A percentile compares a stretch with the other conserved stretches of the same genome.
phyloP scores from a whole-genome alignment of 92 coral and sea anemone genomes.

The Parazoanthus darwini region DNA sequence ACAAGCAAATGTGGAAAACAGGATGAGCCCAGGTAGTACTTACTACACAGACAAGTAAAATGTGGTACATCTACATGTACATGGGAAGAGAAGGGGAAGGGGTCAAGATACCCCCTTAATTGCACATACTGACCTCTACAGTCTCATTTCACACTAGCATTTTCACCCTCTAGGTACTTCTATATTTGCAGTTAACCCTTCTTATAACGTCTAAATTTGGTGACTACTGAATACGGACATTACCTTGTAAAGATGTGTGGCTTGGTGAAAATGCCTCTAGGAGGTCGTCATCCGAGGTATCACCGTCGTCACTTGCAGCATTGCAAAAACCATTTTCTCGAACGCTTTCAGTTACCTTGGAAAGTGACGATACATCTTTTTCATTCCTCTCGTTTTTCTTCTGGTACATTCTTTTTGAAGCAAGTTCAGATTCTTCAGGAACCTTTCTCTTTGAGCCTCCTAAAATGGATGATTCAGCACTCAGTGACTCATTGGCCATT shows the following conservation, averaged over 20 bases:
- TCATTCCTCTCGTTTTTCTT: neutral
- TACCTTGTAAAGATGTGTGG: neutral
- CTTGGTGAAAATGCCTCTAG: slow-evolving; percentile 19
- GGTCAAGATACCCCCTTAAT: too few relatives aligned
- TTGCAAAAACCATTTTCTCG: neutral
- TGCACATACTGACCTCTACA: too few relatives aligned
- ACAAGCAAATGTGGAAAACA: too few relatives aligned
- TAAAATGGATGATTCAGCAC: neutral
- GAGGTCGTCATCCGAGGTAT: slow-evolving; percentile 4
- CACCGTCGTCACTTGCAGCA: neutral
- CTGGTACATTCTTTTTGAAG: neutral
- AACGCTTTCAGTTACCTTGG: too few relatives aligned
- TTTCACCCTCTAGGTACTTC: neutral
- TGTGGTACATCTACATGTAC: too few relatives aligned
- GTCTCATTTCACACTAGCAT: neutral
- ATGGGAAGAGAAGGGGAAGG: too few relatives aligned
- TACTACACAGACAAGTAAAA: too few relatives aligned
- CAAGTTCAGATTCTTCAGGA: neutral
- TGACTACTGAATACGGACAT: neutral
- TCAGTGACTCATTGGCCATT: neutral
- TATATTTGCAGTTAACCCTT: neutral
- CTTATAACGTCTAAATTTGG: neutral
- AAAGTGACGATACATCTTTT: neutral
- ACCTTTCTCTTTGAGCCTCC: neutral
- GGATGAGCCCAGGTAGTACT: too few relatives aligned